These are phyloP conservation scores for Keiferia lycopersicella DNA, from an alignment of 2,888 invertebrate genomes.

Conservation along the genomic window DNA sequence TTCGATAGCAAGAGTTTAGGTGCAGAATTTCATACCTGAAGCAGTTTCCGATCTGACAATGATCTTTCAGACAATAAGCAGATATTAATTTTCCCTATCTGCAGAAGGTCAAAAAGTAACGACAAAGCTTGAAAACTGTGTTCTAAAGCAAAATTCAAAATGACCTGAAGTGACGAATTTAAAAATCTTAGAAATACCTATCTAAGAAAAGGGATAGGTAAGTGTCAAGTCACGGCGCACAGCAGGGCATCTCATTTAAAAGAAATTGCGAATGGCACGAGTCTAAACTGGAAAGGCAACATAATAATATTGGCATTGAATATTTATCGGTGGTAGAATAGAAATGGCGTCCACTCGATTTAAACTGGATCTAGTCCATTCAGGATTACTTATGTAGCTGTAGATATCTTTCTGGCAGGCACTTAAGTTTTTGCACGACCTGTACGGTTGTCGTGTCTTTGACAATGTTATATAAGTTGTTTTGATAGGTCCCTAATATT, in stretches of 20 bases:
- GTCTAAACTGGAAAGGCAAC: not conserved
- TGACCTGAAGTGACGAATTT: too few relatives aligned
- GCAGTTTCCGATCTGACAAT: too few relatives aligned
- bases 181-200: too few relatives aligned
- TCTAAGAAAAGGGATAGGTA: too few relatives aligned
- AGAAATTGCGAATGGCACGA: not conserved
- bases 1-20: too few relatives aligned
- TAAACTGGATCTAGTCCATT: conserved; percentile 4
- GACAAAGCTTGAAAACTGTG: too few relatives aligned
- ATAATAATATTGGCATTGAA: not conserved
- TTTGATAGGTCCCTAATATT: not conserved
- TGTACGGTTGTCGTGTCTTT: not conserved
- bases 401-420: not conserved
- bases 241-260: not conserved
- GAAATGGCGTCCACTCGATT: not conserved
- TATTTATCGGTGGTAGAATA: not conserved
- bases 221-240: not conserved
- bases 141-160: too few relatives aligned
- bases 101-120: too few relatives aligned
- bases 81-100: too few relatives aligned
- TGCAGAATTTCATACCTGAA: too few relatives aligned
- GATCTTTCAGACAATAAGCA: too few relatives aligned
- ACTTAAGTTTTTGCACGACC: conserved; percentile 4
- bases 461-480: not conserved
- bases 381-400: not conserved